Conservation (phyloP, 92 coral and sea anemone genomes). For the Bergia puertoricense region DNA sequence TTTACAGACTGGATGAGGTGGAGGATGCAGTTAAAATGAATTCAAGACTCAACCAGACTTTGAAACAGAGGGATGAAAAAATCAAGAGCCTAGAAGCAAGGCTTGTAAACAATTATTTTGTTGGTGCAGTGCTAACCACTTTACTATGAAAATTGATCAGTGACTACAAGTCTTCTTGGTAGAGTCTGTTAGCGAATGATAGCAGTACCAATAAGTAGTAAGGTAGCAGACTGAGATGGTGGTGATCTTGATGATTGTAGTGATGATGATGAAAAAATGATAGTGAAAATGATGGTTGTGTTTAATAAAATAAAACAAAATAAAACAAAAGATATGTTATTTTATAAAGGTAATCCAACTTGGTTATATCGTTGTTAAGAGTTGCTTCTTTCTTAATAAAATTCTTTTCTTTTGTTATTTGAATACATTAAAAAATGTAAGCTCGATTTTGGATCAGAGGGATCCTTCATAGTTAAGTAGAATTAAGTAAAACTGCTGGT, state of each 20-base stretch:
- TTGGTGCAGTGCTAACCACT: neutral
- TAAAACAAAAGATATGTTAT: too few species aligned
- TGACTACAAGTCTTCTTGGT: neutral
- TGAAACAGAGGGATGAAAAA: constrained; percentile 83
- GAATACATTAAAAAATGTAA: too few species aligned
- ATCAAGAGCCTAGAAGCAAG: constrained; percentile 75
- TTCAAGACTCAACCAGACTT: constrained; percentile 67
- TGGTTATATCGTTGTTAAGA: too few species aligned
- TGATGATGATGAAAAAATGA: neutral
- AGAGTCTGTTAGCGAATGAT: neutral
- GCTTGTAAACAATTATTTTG: constrained; percentile 29
- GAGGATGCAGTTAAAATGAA: constrained; percentile 83
- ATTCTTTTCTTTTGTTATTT: too few species aligned
- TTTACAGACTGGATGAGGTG: constrained; percentile 82
- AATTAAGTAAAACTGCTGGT: too few species aligned
- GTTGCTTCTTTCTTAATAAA: too few species aligned
- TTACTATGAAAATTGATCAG: neutral
- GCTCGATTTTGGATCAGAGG: too few species aligned
- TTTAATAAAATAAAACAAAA: too few species aligned
- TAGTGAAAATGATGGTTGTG: neutral
- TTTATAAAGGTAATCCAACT: too few species aligned
- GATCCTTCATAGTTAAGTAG: too few species aligned
- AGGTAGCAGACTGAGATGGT: neutral
- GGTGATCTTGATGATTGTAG: too few species aligned
- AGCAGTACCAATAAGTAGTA: too few species aligned